Evolutionary conservation across 2,888 invertebrate species (phyloP).

Genomic region (Lasius fuliginosus): DNA sequence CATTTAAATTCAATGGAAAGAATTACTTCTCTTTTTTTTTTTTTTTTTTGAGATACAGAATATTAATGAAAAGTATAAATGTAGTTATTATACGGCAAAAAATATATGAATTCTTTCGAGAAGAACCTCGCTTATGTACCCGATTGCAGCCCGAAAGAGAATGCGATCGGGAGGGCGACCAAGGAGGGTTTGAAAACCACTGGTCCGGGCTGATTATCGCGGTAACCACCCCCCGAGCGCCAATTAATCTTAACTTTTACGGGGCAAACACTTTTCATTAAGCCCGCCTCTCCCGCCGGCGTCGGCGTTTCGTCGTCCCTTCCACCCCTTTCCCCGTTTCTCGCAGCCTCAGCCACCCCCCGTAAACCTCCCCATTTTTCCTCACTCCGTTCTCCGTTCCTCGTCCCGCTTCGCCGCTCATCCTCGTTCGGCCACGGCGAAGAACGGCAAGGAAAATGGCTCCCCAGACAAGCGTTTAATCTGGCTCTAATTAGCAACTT

Average conservation of each 20-base stretch:
- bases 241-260: constrained; percentile 86
- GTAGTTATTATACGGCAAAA: background rate
- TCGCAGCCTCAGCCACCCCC: constrained; percentile 66
- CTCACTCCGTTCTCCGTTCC: constrained; percentile 12
- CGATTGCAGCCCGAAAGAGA: constrained; percentile 40
- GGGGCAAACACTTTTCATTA: constrained; percentile 86
- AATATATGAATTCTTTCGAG: background rate
- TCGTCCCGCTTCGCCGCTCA: constrained; percentile 54
- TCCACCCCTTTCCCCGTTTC: constrained; percentile 58
- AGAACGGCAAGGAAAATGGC: constrained; percentile 86
- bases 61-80: constrained; percentile 19
- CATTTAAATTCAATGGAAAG: constrained; percentile 9
- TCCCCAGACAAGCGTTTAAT: constrained; percentile 90
- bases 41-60: background rate
- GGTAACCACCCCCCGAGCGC: constrained; percentile 85
- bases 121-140: background rate
- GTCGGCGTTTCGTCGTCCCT: constrained; percentile 69
- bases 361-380: constrained; percentile 63
- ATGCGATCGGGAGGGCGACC: constrained; percentile 15
- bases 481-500: constrained; percentile 89
- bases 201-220: constrained; percentile 84
- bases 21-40: constrained; percentile 4
- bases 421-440: constrained; percentile 69
- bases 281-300: constrained; percentile 80
- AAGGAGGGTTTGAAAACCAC: constrained; percentile 82